Percentiles rank a stretch among this genome's conserved stretches.
These are phyloP conservation scores for Aspidiotus destructor DNA, from an alignment of 2,888 invertebrate genomes.

Conservation along the genomic window DNA sequence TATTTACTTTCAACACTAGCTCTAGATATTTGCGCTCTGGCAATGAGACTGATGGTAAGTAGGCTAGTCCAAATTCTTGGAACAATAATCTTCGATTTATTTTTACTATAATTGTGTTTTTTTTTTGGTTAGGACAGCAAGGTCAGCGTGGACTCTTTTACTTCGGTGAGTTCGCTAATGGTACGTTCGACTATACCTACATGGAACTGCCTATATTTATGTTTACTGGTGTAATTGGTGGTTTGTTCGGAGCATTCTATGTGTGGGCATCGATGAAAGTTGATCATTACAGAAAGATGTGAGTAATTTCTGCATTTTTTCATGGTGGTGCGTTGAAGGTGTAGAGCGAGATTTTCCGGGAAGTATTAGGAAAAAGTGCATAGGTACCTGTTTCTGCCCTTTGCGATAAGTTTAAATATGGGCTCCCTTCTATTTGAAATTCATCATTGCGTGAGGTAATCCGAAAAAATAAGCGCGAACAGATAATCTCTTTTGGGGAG, in stretches of 20 bases:
- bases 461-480: no score
- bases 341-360: no score
- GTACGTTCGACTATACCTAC: constrained; percentile 40
- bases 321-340: no score
- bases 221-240: constrained; percentile 50
- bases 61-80: not conserved
- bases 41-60: not conserved
- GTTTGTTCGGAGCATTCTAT: constrained; percentile 51
- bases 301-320: constrained; percentile 34
- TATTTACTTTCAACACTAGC: constrained; percentile 30
- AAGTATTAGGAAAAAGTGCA: no score
- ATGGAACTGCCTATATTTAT: constrained; percentile 48
- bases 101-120: not conserved
- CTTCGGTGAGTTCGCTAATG: constrained; percentile 39
- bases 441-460: no score
- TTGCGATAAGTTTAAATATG: no score
- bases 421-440: no score
- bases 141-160: constrained; percentile 36
- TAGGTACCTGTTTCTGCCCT: no score
- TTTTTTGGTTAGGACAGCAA: not conserved
- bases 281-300: constrained; percentile 37
- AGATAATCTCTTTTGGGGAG: no score
- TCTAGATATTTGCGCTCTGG: not conserved
- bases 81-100: not conserved
- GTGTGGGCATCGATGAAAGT: constrained; percentile 38